Evolutionary conservation across 1,140 invertebrate genomes (phyloP), one percentile per base, ranked within the genome.

Genomic region (Stegodyphus dumicola): DNA sequence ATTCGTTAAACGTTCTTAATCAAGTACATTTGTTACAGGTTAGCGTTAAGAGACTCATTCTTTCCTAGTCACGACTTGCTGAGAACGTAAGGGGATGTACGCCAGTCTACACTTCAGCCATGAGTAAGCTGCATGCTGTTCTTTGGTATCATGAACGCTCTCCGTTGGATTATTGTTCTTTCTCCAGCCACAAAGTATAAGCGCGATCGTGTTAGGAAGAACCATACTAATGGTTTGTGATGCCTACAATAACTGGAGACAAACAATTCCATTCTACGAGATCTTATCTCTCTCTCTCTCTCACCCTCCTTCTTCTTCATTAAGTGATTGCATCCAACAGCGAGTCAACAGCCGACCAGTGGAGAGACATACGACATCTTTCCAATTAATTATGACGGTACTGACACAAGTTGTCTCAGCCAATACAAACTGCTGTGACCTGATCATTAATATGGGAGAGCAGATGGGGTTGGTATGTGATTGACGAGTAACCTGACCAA

Each of bases 401-500:
- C 64, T 52, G 65, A 78, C 77, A 78, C 65, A 65, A 53, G 33
- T 67, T 48, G 65, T 67, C 53, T 49, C 77, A 71, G 18, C 69
- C 69, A 70, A 80, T 80, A 56, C 66, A 54, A 71, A 60, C 67
- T 17, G 10, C 77, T 53, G 77, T 52, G 77, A 69, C 77, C 49
- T 51, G 53, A 67, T 80, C 77, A 80, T 80, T 80, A 80, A 80
- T 80, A 80, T 71, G 66, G 13, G 17, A 48, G 77, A 71, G 51
- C 67, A 80, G 77, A 80, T 80, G 77, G 77, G 77, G 77, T 80
- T 80, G 67, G 67, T 71, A 70, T 80, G 54, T 80, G 77, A 80
- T 80, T 80, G 77, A 80, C 77, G 77, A 71, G 67, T 56, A 52
- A 53, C n/a, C 71, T 67, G 53, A 71, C 77, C 77, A 80, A 80